Percentiles rank a stretch among this genome's conserved stretches.
phyloP scores from a whole-genome alignment of 1,140 invertebrate species.

The Cepaea nemoralis region DNA sequence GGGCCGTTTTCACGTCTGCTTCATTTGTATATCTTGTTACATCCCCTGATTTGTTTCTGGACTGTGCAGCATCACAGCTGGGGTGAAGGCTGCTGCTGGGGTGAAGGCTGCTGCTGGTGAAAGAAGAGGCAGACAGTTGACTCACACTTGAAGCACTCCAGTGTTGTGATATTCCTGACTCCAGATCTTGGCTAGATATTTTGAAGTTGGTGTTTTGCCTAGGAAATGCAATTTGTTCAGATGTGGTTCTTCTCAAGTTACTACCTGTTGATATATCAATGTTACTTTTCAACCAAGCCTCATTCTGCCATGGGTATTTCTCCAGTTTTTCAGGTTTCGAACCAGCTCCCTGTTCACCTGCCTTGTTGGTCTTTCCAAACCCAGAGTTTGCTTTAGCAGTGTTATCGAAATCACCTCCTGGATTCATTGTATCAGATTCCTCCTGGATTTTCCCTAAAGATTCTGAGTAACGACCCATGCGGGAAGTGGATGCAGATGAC shows the following conservation, averaged over 20 bases:
- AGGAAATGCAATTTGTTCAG: slow-evolving; percentile 60
- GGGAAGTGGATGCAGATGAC: neutral
- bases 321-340: neutral
- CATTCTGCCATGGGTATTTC: slow-evolving; percentile 38
- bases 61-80: neutral
- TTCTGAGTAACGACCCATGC: slow-evolving; percentile 32
- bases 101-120: neutral
- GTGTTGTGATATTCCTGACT: neutral
- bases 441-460: slow-evolving; percentile 60
- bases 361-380: neutral
- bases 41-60: slow-evolving; percentile 16
- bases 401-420: slow-evolving; percentile 59
- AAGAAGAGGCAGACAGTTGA: neutral
- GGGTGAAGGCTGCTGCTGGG: neutral
- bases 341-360: neutral
- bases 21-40: slow-evolving; percentile 67
- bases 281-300: slow-evolving; percentile 13
- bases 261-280: slow-evolving; percentile 28
- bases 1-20: slow-evolving; percentile 84
- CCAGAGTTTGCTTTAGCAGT: neutral
- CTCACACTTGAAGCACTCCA: neutral
- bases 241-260: slow-evolving; percentile 58
- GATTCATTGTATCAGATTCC: slow-evolving; percentile 45
- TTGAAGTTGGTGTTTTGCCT: slow-evolving; percentile 67
- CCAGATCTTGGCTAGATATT: slow-evolving; percentile 5